Base-by-base conservation (phyloP, 2,797 vertebrate genomes). In the Sorex maritimensis region DNA sequence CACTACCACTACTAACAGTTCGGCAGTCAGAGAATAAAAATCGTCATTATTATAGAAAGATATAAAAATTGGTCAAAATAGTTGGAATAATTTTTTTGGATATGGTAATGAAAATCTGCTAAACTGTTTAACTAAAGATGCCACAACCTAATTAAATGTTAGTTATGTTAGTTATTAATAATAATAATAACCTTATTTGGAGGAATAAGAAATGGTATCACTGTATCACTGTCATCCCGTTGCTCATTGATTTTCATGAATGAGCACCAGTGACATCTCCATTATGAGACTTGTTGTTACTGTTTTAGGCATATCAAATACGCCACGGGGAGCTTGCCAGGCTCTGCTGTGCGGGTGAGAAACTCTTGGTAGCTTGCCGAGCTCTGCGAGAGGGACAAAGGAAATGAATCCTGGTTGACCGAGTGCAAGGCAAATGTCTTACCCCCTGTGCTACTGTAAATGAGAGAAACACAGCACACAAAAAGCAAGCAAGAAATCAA, bases 101-200 rank as follows among this genome's bases (percentile, higher is more conserved):
- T 95, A 94, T 94, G 90, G 75, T 97, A 97, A 97, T 97, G 96
- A 95, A 97, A 96, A 96, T 30, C 88, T 96, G 94, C 55, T 95
- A 97, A 97, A 94, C 92, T 96, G 74, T 94, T 96, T 95, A 96
- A 96, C 61, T 94, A 96, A 97, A 96, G 94, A 97, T 97, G 96
- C 97, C 98, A 98, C 55, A 87, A 92, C 65, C 83, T 97, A 97
- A 97, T 97, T 97, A 98, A 97, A 97, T 97, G 94, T 93, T 96
- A 95, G 68, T 88, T 55, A 96, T 92, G 41, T 44, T 44, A 44
- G 41, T 44, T 44, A 44, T 44, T 44, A 44, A 44, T 44, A 44
- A 44, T 96, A 95, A 97, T 94, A 95, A 95, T 94, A 96, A 95
- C 79, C 58, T 96, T 94, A 89, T 95, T 96, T 83, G 55, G 55